Base-by-base conservation (phyloP, 2,888 invertebrate genomes). In the Allolobophora icterica region DNA sequence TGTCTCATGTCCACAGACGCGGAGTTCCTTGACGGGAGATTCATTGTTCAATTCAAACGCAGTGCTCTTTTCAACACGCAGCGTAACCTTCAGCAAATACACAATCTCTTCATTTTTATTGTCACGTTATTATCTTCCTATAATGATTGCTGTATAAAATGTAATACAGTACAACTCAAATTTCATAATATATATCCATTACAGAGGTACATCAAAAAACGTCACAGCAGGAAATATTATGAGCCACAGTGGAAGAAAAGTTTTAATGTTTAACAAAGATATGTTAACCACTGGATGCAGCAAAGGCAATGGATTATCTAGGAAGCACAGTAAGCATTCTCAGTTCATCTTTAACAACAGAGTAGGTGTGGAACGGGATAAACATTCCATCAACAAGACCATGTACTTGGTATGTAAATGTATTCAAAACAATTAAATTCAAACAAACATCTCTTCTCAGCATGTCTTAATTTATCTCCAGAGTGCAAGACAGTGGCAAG, bases 1-100 rank as follows among this genome's bases (percentile, higher is more conserved):
- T 34, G 94, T 93, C 42, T 94, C 91, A 11, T 94, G 94, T 0
- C 94, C 95, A 93, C 95, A 95, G 30, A 95, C 93, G 93, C 95
- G 95, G 38, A 94, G 84, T n/a, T 89, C 89, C 15, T 21, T 87
- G 21, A 87, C 15, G 21, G 87, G 87, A 35, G 38, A 87, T 6
- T 87, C 34, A 17, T 11, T 87, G 87, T 35, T 87, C 87, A 87
- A 11, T 87, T 87, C 87, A 87, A 87, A 87, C 6, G 87, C 87
- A 24, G 87, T 24, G 38, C 87, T 87, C 38, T 87, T 87, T 4
- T 87, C 3, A 19, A 87, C 19, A 87, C 24, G 15, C 35, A 87
- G 38, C 19, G 87, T 87, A 34, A 87, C 87, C 87, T 87, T 35
- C 24, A 87, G 24, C 17, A 87, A 87, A 90, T 8, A 71, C 71